These are phyloP conservation scores for Chaetorhynchus papuensis DNA, from an alignment of 2,113 vertebrate genomes.

Conservation along the genomic window DNA sequence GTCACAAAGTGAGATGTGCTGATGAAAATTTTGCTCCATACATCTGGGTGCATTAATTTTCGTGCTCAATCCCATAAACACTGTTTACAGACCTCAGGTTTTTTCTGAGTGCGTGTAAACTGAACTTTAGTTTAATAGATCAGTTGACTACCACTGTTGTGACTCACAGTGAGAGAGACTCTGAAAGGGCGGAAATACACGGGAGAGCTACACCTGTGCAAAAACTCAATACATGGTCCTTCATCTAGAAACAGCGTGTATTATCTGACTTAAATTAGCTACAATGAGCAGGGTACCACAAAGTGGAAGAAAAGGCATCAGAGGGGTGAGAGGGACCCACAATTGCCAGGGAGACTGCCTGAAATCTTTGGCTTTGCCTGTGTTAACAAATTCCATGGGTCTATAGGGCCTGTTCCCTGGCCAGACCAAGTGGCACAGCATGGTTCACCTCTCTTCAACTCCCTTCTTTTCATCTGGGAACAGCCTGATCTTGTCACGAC, in stretches of 20 bases:
- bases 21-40: background rate
- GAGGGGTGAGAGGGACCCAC: background rate
- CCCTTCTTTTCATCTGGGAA: background rate
- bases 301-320: background rate
- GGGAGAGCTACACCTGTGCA: background rate
- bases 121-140: background rate
- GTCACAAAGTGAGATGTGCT: background rate
- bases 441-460: background rate
- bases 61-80: background rate
- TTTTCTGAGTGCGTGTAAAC: background rate
- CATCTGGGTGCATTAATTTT: background rate
- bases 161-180: background rate
- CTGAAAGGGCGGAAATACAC: background rate
- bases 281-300: background rate
- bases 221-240: background rate
- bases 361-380: background rate
- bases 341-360: background rate
- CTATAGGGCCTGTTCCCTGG: background rate
- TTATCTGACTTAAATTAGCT: background rate
- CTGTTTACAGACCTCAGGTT: background rate
- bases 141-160: background rate
- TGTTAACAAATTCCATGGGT: background rate
- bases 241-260: background rate
- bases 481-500: background rate
- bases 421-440: background rate